These are phyloP conservation scores for Anguilla megastoma DNA, from an alignment of 2,797 vertebrate species.

Conservation along the genomic window DNA sequence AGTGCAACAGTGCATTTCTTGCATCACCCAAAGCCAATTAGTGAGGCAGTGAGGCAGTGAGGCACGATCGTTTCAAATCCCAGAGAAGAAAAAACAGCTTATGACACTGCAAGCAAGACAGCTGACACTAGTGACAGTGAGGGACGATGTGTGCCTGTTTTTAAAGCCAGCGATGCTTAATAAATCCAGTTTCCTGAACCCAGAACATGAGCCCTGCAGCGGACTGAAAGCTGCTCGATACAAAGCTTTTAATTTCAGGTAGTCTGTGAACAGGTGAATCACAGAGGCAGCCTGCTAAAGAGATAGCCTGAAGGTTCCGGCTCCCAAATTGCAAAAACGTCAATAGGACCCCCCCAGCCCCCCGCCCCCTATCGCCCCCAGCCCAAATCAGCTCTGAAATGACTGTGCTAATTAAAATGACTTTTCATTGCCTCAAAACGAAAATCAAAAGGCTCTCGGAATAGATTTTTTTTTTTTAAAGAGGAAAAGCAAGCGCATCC, in stretches of 20 bases:
- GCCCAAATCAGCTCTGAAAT: background rate
- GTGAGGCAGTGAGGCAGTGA: background rate
- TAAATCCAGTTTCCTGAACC: background rate
- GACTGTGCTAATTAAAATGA: slow-evolving; percentile 1
- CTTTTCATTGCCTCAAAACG: slow-evolving; percentile 11
- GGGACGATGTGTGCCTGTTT: background rate
- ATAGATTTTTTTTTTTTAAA: too few relatives aligned
- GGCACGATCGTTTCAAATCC: background rate
- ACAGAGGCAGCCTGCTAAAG: background rate
- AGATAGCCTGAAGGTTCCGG: background rate
- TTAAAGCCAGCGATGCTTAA: background rate
- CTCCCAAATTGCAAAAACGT: background rate
- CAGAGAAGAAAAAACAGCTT: background rate
- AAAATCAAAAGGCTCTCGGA: slow-evolving; percentile 13
- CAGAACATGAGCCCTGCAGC: background rate
- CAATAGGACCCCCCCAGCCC: background rate
- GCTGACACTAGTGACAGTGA: background rate
- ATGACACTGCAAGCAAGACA: background rate
- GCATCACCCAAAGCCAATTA: background rate
- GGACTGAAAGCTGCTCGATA: background rate
- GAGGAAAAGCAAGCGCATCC: background rate
- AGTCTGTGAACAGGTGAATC: background rate
- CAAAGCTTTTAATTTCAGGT: background rate
- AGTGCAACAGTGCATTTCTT: background rate
- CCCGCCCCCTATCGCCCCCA: too few relatives aligned